phyloP scores from a whole-genome alignment of 1,140 invertebrate species.

The Leptopilina boulardi region DNA sequence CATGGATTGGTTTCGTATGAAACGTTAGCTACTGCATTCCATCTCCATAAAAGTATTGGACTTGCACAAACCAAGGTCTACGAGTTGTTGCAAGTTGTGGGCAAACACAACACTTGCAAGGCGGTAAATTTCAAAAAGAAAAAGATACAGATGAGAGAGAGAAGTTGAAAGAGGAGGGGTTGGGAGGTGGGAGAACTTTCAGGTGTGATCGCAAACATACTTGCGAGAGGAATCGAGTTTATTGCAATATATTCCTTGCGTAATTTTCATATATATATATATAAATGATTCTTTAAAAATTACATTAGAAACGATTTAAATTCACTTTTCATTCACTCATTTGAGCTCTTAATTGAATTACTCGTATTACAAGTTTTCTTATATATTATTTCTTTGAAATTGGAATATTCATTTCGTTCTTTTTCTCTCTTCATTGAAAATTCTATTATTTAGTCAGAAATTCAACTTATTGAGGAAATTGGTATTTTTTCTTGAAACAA shows the following conservation, averaged over 20 bases:
- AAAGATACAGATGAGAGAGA: conserved; percentile 17
- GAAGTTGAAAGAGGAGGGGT: neutral
- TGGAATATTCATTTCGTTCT: neutral
- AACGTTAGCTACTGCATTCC: conserved; percentile 16
- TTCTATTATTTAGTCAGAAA: too few relatives aligned
- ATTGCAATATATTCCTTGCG: neutral
- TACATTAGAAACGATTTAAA: neutral
- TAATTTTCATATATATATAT: too few relatives aligned
- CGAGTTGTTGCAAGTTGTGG: conserved; percentile 15
- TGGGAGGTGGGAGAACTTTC: neutral
- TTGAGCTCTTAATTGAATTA: neutral
- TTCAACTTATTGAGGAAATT: too few relatives aligned
- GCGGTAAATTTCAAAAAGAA: conserved; percentile 5
- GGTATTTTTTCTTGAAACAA: too few relatives aligned
- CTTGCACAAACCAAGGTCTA: conserved; percentile 4
- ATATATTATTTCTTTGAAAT: neutral
- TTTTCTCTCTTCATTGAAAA: neutral
- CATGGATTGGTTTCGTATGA: conserved; percentile 8
- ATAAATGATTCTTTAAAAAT: conserved; percentile 14
- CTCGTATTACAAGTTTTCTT: neutral
- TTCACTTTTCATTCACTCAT: neutral
- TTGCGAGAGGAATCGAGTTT: conserved; percentile 6
- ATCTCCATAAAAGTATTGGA: conserved; percentile 13
- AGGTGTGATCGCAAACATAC: conserved; percentile 4
- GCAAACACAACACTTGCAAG: neutral